Evolutionary conservation across 1,140 invertebrate species (phyloP).

Genomic region (Penaeus vannamei): DNA sequence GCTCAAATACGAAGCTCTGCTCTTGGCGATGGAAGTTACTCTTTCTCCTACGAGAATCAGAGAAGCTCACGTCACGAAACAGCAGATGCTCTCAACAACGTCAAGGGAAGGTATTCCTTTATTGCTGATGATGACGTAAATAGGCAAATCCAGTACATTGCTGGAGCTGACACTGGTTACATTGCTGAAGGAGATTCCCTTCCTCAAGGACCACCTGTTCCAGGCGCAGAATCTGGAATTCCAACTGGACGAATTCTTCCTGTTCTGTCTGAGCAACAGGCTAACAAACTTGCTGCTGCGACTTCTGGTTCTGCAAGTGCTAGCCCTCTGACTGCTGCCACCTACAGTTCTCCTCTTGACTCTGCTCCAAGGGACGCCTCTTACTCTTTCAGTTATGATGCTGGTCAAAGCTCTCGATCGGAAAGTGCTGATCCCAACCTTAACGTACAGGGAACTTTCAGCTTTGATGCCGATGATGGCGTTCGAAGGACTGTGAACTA

Average conservation of each 20-base stretch:
- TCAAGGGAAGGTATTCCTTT: conserved; percentile 44
- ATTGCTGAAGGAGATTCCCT: conserved; percentile 31
- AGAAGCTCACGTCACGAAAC: conserved; percentile 42
- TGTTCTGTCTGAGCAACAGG: conserved; percentile 43
- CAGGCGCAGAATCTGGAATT: conserved; percentile 48
- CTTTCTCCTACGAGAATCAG: conserved; percentile 21
- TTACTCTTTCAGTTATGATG: conserved; percentile 60
- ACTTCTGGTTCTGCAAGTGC: conserved; percentile 2
- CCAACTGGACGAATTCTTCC: conserved; percentile 54
- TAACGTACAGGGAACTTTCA: conserved; percentile 70
- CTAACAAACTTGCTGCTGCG: conserved; percentile 42
- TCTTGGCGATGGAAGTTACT: conserved; percentile 41
- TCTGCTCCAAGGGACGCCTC: conserved; percentile 28
- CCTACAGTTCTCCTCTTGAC: neutral
- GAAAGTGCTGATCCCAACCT: conserved; percentile 67
- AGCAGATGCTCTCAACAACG: conserved; percentile 40
- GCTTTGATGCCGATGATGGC: conserved; percentile 70
- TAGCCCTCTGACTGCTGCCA: neutral
- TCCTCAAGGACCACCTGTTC: conserved; percentile 39
- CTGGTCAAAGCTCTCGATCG: conserved; percentile 63
- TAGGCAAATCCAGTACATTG: conserved; percentile 22
- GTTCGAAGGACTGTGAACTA: conserved; percentile 70
- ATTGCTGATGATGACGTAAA: conserved; percentile 42
- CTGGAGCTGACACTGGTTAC: neutral
- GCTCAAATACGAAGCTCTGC: conserved; percentile 8